Evolutionary conservation across 2,888 invertebrate species (phyloP).

Genomic region (Chymomyza caudatula): DNA sequence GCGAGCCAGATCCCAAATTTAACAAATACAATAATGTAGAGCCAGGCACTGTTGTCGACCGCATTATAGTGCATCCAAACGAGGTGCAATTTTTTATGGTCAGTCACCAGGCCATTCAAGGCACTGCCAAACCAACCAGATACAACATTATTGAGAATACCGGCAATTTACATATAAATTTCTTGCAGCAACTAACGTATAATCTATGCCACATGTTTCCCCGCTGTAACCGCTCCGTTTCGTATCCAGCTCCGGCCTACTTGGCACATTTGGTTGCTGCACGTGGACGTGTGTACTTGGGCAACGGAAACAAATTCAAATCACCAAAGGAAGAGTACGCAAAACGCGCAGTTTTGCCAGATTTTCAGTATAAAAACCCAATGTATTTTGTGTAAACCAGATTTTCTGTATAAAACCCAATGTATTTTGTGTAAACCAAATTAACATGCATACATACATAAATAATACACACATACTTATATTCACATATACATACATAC

Average conservation of each 20-base stretch:
- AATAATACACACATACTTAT: too few species aligned
- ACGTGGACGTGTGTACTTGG: slow-evolving; percentile 80
- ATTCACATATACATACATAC: too few species aligned
- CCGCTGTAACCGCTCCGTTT: slow-evolving; percentile 89
- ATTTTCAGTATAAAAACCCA: too few species aligned
- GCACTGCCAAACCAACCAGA: slow-evolving; percentile 91
- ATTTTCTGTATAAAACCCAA: too few species aligned
- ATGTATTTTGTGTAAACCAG: too few species aligned
- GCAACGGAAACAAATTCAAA: too few species aligned
- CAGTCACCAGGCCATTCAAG: slow-evolving; percentile 85
- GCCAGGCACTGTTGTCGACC: slow-evolving; percentile 93
- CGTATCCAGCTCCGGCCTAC: slow-evolving; percentile 92
- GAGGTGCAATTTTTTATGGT: slow-evolving; percentile 94
- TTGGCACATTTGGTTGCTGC: slow-evolving; percentile 92
- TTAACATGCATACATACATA: too few species aligned
- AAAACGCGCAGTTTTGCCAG: too few species aligned
- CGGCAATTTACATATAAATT: slow-evolving; percentile 83
- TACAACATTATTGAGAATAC: slow-evolving; percentile 92
- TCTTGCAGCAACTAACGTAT: slow-evolving; percentile 88
- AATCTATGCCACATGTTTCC: slow-evolving; percentile 92
- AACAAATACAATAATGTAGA: slow-evolving; percentile 86
- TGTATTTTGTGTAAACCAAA: too few species aligned
- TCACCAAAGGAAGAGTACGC: slow-evolving; percentile 79
- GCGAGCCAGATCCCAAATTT: slow-evolving; percentile 55
- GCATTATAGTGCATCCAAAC: slow-evolving; percentile 89